Conservation (phyloP, 2,797 vertebrate genomes). For the Sebastes iracundus region DNA sequence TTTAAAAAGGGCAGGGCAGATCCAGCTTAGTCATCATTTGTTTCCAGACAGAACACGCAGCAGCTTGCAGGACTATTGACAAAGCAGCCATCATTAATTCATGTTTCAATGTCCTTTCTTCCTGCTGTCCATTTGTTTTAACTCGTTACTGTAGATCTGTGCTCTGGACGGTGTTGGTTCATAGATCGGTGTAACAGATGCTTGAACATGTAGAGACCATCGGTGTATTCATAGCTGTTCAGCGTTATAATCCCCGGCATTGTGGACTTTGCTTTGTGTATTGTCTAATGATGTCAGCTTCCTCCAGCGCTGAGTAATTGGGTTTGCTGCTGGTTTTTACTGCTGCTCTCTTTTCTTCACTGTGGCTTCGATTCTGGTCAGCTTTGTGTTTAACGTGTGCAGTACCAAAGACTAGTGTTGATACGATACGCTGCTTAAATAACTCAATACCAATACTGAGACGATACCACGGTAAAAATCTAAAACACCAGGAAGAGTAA, state of each 20-base stretch:
- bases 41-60: not conserved
- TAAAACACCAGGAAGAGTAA: no score
- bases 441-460: no score
- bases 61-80: constrained; percentile 1
- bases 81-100: constrained; percentile 25
- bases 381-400: not conserved
- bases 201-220: not conserved
- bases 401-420: no score
- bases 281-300: constrained; percentile 14
- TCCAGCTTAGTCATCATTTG: not conserved
- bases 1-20: not conserved
- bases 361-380: not conserved
- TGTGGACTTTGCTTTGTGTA: constrained; percentile 22
- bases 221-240: not conserved
- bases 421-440: no score
- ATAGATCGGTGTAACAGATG: not conserved
- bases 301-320: not conserved
- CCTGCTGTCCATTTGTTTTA: not conserved
- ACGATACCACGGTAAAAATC: no score
- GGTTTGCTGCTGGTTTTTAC: not conserved
- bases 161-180: not conserved
- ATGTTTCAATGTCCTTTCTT: constrained; percentile 14
- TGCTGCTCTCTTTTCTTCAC: not conserved
- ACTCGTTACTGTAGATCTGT: not conserved
- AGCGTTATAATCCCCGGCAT: not conserved